Evolutionary conservation across 2,113 vertebrate species (phyloP).

Genomic region (Strigops habroptila): DNA sequence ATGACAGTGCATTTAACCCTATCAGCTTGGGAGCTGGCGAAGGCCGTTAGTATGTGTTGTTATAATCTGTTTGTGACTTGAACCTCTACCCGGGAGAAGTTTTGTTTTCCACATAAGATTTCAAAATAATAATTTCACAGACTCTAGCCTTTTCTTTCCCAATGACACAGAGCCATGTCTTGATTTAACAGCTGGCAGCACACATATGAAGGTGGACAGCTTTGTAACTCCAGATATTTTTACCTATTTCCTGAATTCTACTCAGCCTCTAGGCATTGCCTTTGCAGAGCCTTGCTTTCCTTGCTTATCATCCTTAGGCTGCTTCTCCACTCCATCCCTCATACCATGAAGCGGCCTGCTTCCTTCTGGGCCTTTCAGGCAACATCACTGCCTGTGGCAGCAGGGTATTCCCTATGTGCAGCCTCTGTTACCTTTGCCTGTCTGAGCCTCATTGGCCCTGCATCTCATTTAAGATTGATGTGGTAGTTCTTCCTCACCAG

Average conservation of each 20-base stretch:
- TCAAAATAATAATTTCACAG: neutral
- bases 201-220: neutral
- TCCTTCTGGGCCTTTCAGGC: neutral
- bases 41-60: neutral
- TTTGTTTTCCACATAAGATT: neutral
- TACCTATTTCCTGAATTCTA: neutral
- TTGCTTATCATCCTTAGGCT: neutral
- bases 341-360: fast-evolving
- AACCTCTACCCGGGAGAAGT: neutral
- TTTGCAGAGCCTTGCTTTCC: neutral
- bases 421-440: neutral
- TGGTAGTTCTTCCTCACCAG: neutral
- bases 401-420: neutral
- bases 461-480: neutral
- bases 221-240: neutral
- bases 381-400: fast-evolving
- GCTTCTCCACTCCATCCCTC: neutral
- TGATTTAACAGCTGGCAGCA: neutral
- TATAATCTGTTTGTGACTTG: neutral
- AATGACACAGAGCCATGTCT: neutral
- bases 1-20: neutral
- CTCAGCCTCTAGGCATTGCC: neutral
- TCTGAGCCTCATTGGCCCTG: neutral
- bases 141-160: neutral
- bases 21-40: neutral